Base-by-base conservation (phyloP, 1,140 invertebrate species). In the Brachionus sp. region DNA sequence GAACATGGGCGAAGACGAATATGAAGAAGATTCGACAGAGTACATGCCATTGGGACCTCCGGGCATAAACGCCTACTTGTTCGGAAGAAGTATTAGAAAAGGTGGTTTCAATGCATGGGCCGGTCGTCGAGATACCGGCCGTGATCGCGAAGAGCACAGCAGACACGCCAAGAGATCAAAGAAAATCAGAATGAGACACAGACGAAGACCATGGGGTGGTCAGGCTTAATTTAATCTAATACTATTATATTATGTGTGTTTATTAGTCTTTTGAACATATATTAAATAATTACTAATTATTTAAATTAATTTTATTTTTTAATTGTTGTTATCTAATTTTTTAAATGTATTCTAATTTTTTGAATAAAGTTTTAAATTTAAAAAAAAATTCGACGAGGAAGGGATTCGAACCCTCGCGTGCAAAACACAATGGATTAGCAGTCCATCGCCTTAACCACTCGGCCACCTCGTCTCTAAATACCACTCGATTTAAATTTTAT, bases 21-120 rank as follows among this genome's bases (percentile, higher is more conserved):
- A 12, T 13, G 70, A 46, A 10, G 70, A 75, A 9, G 70, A 75
- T 6, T 75, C 70, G 19, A 44, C 42, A 7, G 70, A 75, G 39
- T 75, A 75, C 25, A 46, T 44, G 23, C 70, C 37, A n/a, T 29
- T 75, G 23, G 70, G 70, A 50, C 70, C 70, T 3, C 70, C 70
- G 9, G 70, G 42, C 25, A 75, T 75, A 44, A 75, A 75, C 23
- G 70, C 70, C 2, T 75, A 75, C n/a, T 10, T 75, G 29, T 75
- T 46, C 13, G 70, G 70, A 23, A 23, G 70, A 12, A 75, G 70
- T 13, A 25, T 75, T 13, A 75, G 42, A 75, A 75, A 80, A 62
- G 77, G 77, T 29, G 77, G 77, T 29, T 80, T 80, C 25, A 80
- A 80, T 66, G 77, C 77, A 35, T 80, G 77, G 77, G 77, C 77